Base-by-base conservation (phyloP, 2,888 invertebrate genomes). In the Chrysolina oricalcia region DNA sequence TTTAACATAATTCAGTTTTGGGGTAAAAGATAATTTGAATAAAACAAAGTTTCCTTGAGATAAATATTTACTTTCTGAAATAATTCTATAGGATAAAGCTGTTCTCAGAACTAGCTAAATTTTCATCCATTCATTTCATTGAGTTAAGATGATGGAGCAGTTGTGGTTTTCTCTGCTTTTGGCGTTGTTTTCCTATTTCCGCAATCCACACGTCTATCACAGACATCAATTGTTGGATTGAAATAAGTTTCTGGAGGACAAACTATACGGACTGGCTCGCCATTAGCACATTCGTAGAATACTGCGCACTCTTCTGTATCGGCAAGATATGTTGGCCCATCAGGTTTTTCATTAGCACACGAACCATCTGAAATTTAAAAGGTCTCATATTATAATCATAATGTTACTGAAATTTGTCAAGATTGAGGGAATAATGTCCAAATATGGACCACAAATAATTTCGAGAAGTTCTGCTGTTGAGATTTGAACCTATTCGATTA, bases 231-330 rank as follows among this genome's bases (percentile, higher is more conserved):
- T 4, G 6, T 41, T 17, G 10, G 23, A 17, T 65, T 23, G 40
- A 17, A 65, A 11, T 65, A 65, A 41, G 65, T 65, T 65, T n/a
- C 19, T n/a, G 40, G 65, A 41, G 65, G 41, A 43, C 65, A 65
- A 21, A 43, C 19, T 3, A 65, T 19, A 11, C 15, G 19, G 43
- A 40, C 10, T 23, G 46, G 40, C 15, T 10, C 15, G 15, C 23
- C 23, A 46, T 66, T 43, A 8, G 46, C 15, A 48, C 74, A 74
- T 59, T 74, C 74, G 50, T 74, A 74, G 62, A 70, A 74, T 46
- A 64, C 23, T 50, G 65, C 65, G 35, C 74, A 74, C 17, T 74
- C 64, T 9, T 53, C 64, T 46, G 69, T 70, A 23, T 74, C 69
- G 9, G 74, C 56, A 1, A 63, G 27, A 62, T 74, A 74, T 2